Base-by-base conservation (phyloP, 2,888 invertebrate genomes). In the Meteorus cinctellus region DNA sequence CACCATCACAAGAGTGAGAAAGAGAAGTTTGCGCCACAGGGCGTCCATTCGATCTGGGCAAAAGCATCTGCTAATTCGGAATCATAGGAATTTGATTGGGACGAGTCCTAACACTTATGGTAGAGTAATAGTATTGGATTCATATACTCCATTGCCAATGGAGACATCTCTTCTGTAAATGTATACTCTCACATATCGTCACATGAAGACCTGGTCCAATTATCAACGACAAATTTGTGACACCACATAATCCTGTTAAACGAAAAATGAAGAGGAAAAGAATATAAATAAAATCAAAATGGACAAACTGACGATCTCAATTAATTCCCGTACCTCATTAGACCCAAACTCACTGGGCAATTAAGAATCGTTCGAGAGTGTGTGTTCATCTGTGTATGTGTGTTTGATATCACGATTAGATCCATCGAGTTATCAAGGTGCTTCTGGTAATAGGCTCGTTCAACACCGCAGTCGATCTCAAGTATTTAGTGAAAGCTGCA, bases 11-110 rank as follows among this genome's bases (percentile, higher is more conserved):
- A 55, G n/a, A 19, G 55, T n/a, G 55, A 55, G 55, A 48, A 48
- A 6, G 10, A 72, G 78, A 77, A 85, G 84, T 81, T 85, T 88
- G 83, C 89, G n/a, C 55, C 82, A 81, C 88, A 86, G 89, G 89
- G 85, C 84, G 88, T 83, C 89, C 86, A 87, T 87, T 88, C 88
- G 87, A 88, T 88, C 89, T 86, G 86, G 24, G 86, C 87, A 84
- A 88, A 89, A 89, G 89, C 89, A 89, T 89, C 89, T 89, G 89
- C 89, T 89, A 89, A 89, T 89, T 89, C 89, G 88, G 86, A 89
- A 88, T 89, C 89, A 89, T 89, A 89, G 86, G 86, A 86, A 86
- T 89, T 89, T 89, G 89, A 89, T 89, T 89, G 86, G 72, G 72
- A 63, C 48, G 24, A 63, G 55, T 55, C 16, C 69, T 34, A 48